These are phyloP conservation scores for Colletes collaris DNA, from an alignment of 2,888 invertebrate species.

Conservation along the genomic window DNA sequence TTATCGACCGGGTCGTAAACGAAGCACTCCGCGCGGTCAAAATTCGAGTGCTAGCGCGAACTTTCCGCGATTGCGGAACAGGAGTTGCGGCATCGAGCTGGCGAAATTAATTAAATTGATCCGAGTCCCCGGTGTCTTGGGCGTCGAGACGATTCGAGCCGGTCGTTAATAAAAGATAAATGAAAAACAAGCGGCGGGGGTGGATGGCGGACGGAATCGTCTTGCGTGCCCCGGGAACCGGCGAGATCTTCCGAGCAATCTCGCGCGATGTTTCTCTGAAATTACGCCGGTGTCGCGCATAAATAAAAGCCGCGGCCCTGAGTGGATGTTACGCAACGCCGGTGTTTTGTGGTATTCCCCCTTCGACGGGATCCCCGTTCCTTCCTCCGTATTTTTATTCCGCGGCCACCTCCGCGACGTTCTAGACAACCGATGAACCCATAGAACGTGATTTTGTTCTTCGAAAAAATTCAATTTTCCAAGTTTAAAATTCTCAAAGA, in stretches of 20 bases:
- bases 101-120: constrained; percentile 34
- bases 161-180: neutral
- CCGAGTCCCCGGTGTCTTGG: constrained; percentile 1
- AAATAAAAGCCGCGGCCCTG: constrained; percentile 59
- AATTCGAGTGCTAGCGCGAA: neutral
- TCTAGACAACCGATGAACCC: neutral
- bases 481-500: too few species aligned
- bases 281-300: constrained; percentile 54
- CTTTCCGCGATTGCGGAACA: neutral
- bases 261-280: constrained; percentile 52
- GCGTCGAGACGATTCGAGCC: constrained; percentile 16
- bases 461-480: too few species aligned
- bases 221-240: constrained; percentile 12
- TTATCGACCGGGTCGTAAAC: constrained; percentile 3
- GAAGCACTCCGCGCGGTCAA: neutral
- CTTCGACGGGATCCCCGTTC: constrained; percentile 22
- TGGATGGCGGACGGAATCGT: neutral
- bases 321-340: constrained; percentile 56
- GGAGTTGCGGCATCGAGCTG: neutral
- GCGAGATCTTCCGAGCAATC: constrained; percentile 48
- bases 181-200: neutral
- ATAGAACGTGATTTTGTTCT: too few species aligned
- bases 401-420: neutral
- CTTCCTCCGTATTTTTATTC: constrained; percentile 20
- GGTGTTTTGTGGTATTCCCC: constrained; percentile 43